Base-by-base conservation (phyloP, 1,140 invertebrate genomes). In the Chelonus insularis region DNA sequence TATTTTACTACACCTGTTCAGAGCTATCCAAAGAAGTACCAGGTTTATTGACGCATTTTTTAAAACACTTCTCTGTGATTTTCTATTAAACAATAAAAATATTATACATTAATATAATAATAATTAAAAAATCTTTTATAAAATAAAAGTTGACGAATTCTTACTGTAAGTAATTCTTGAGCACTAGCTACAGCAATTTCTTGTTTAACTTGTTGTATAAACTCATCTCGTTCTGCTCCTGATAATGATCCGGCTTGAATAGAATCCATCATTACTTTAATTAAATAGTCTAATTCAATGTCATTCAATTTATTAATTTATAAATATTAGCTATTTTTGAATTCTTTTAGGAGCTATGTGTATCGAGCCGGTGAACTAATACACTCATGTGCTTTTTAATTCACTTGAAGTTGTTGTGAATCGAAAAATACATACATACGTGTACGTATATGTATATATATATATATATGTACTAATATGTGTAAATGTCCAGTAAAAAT, bases 61-160 rank as follows among this genome's bases (percentile, higher is more conserved):
- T 93, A 74, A 97, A 98, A 82, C 96, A 98, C 82, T 98, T 98
- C 75, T 97, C 93, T 34, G 94, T 94, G 86, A 98, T 96, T 90
- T 97, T 97, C 85, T 94, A 78, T 51, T 89, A 86, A 73, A 68
- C 79, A 58, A 71, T 12, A 52, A 47, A 51, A 48, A 66, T 57
- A 58, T 43, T 7, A 60, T 71, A 68, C 47, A 65, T 65, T 72
- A 63, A 72, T 11, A 23, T 20, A 59, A 9, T 67, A 36, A 47
- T 37, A 34, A 29, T 62, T 55, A 34, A 21, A 4, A 55, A 45
- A 14, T 39, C 5, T 20, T 39, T 20, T 50, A 47, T 57, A 58
- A 20, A 29, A 37, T 36, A 34, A 48, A 39, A 51, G 60, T 58
- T 62, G 64, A 58, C 70, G 65, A 57, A 73, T 71, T 73, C 73